Conservation (phyloP, 2,113 vertebrate species). For the Cyanoramphus novaezelandiae region DNA sequence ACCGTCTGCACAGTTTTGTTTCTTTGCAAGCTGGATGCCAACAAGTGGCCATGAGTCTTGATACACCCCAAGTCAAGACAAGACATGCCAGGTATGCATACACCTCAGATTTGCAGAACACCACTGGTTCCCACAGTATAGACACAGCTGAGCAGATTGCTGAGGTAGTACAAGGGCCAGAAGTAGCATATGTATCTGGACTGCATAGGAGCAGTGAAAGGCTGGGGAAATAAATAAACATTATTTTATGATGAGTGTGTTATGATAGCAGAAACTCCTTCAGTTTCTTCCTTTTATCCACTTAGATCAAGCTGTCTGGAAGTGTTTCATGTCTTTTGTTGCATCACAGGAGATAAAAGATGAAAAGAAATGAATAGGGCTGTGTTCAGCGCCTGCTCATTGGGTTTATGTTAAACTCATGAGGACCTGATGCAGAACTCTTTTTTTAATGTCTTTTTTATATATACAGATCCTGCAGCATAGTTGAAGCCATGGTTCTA, state of each 20-base stretch:
- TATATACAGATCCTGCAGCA: neutral
- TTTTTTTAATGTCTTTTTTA: neutral
- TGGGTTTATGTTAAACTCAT: neutral
- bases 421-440: neutral
- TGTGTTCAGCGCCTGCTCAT: neutral
- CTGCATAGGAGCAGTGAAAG: neutral
- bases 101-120: neutral
- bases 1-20: neutral
- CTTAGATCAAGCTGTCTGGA: neutral
- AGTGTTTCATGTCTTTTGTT: neutral
- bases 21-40: neutral
- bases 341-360: neutral
- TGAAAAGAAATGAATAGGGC: neutral
- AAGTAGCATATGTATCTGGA: neutral
- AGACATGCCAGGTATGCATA: neutral
- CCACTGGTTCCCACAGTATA: neutral
- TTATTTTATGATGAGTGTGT: neutral
- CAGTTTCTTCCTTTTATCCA: neutral
- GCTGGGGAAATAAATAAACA: neutral
- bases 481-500: neutral
- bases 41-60: neutral
- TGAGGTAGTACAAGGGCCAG: neutral
- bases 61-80: neutral
- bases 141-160: neutral
- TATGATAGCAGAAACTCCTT: neutral